Percentiles rank a stretch among this genome's conserved stretches.
Conservation (phyloP, 2,888 invertebrate genomes). For the Ptilodon capucinus region DNA sequence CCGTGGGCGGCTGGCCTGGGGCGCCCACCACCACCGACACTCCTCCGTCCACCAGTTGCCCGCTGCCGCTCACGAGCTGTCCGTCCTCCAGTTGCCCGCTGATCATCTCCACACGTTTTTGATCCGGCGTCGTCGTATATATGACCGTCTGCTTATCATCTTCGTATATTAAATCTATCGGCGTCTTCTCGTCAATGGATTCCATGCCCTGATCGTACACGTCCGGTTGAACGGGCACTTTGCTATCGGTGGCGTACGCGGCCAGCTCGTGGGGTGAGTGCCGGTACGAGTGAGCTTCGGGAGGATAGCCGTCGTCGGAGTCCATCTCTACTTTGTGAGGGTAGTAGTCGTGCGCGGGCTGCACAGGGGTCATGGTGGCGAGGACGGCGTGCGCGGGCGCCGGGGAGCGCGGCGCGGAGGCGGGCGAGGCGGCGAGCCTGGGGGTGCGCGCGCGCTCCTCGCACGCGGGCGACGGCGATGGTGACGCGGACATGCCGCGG, state of each 20-base stretch:
- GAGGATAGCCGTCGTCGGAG: constrained; percentile 82
- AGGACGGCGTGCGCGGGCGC: constrained; percentile 89
- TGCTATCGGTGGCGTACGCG: constrained; percentile 79
- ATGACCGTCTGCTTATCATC: constrained; percentile 93
- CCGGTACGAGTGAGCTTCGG: constrained; percentile 83
- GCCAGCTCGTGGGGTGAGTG: constrained; percentile 80
- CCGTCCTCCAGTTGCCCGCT: constrained; percentile 85
- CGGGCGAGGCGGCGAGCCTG: constrained; percentile 75
- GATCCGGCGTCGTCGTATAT: constrained; percentile 90
- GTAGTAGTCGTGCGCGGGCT: constrained; percentile 88
- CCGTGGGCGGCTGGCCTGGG: constrained; percentile 81
- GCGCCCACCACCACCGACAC: constrained; percentile 78
- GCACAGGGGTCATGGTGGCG: constrained; percentile 93
- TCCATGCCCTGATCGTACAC: constrained; percentile 78
- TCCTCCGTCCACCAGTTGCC: constrained; percentile 77
- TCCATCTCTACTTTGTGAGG: constrained; percentile 85
- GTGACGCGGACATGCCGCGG: constrained; percentile 75
- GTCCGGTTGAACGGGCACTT: constrained; percentile 82
- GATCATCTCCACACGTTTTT: constrained; percentile 91
- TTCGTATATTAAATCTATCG: constrained; percentile 92
- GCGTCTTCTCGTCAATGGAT: constrained; percentile 85
- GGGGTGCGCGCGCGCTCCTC: constrained; percentile 72
- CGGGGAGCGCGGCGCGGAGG: constrained; percentile 82
- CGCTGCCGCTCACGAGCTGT: constrained; percentile 78
- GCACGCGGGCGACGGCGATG: constrained; percentile 61